phyloP scores from a whole-genome alignment of 2,113 vertebrate genomes.

The Corythaixoides concolor region DNA sequence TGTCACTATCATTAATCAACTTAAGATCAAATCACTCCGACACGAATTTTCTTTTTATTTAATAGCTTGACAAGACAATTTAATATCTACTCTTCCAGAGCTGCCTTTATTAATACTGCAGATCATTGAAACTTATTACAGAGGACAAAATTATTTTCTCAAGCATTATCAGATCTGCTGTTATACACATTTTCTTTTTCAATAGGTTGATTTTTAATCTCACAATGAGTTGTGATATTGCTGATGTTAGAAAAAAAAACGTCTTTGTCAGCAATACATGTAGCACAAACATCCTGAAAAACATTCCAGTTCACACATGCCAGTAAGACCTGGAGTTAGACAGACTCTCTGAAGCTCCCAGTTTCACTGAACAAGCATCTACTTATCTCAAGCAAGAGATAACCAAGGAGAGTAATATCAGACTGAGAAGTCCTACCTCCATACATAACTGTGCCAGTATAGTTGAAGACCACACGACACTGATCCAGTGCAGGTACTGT shows the following conservation, averaged over 20 bases:
- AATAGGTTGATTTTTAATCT: background rate
- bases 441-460: constrained; percentile 97
- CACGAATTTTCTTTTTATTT: background rate
- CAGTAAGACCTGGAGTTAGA: background rate
- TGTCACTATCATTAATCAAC: background rate
- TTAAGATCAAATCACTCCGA: background rate
- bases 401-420: background rate
- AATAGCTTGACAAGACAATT: background rate
- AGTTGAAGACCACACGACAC: constrained; percentile 99
- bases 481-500: constrained; percentile 97
- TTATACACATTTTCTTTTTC: background rate
- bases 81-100: background rate
- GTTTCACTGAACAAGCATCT: background rate
- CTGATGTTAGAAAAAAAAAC: constrained; percentile 18
- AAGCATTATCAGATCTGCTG: background rate
- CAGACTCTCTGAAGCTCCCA: background rate
- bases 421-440: constrained; percentile 82
- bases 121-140: background rate
- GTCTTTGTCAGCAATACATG: background rate
- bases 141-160: background rate
- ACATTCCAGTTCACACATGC: background rate
- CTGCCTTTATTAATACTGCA: background rate
- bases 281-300: background rate
- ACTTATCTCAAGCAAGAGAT: background rate
- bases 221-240: background rate